Evolutionary conservation across 2,888 invertebrate species (phyloP).

Genomic region (Drosophila fungiperda): DNA sequence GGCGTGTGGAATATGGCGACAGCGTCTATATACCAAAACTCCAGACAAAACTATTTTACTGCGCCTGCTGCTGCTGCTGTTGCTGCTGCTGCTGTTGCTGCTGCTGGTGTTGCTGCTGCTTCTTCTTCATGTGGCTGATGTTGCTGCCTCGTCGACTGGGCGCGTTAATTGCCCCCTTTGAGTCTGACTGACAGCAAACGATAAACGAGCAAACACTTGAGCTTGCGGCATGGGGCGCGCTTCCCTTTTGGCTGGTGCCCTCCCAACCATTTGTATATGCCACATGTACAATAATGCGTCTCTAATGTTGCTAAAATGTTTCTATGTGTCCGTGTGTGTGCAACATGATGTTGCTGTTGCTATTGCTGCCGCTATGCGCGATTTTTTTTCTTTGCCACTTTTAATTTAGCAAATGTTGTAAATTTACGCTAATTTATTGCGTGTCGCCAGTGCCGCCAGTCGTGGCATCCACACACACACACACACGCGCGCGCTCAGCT

Average conservation of each 20-base stretch:
- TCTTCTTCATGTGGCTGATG: conserved; percentile 19
- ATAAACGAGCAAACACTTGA: conserved; percentile 78
- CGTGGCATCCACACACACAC: conserved; percentile 55
- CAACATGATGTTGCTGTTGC: conserved; percentile 18
- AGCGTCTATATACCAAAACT: conserved; percentile 48
- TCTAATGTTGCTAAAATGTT: conserved; percentile 69
- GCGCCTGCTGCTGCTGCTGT: conserved; percentile 18
- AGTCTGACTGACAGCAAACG: conserved; percentile 76
- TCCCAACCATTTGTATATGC: conserved; percentile 30
- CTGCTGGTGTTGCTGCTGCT: conserved; percentile 12
- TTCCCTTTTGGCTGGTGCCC: not conserved
- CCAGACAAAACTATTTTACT: conserved; percentile 47
- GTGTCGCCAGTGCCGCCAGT: conserved; percentile 75
- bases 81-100: not conserved
- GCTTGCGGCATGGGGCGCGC: conserved; percentile 39
- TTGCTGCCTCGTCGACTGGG: conserved; percentile 47
- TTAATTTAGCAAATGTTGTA: conserved; percentile 81
- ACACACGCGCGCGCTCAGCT: conserved; percentile 18
- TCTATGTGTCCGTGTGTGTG: conserved; percentile 40
- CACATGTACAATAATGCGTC: conserved; percentile 50
- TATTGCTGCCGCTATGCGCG: not conserved
- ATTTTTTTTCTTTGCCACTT: conserved; percentile 64
- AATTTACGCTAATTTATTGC: conserved; percentile 81
- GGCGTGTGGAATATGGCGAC: conserved; percentile 63
- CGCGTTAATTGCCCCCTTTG: conserved; percentile 79